These are phyloP conservation scores for Phylloscopus trochilus DNA, from an alignment of 2,113 vertebrate genomes.

Conservation along the genomic window DNA sequence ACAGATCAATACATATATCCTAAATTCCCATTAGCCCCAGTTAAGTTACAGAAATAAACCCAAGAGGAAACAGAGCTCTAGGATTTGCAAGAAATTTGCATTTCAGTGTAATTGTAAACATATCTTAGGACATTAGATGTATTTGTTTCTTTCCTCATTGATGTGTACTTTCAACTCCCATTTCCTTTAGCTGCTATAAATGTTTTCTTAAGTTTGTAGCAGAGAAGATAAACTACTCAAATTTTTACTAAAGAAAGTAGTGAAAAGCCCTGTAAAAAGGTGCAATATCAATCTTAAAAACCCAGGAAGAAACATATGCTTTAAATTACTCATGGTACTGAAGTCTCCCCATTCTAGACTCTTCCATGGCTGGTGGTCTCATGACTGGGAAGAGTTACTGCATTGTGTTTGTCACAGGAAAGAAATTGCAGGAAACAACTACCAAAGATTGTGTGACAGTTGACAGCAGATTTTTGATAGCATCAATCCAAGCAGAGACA, in stretches of 20 bases:
- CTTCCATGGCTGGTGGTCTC: neutral
- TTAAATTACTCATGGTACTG: neutral
- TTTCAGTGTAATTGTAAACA: neutral
- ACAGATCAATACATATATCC: fast-evolving
- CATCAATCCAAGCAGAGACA: neutral
- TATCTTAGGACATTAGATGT: neutral
- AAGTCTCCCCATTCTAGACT: neutral
- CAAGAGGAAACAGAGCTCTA: neutral
- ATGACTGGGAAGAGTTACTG: neutral
- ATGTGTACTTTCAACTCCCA: neutral
- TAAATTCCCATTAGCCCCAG: neutral
- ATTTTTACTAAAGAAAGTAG: neutral
- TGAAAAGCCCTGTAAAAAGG: neutral
- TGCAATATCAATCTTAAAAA: neutral
- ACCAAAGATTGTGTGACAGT: neutral
- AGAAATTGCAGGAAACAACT: neutral
- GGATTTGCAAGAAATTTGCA: neutral
- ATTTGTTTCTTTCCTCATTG: neutral
- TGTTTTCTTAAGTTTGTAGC: neutral
- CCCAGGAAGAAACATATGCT: neutral
- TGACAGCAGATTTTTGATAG: neutral
- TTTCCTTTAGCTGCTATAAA: neutral
- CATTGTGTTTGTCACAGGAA: neutral
- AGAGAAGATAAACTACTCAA: neutral
- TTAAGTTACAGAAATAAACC: neutral